Conservation (phyloP, 2,113 vertebrate species). For the Amblyornis subalaris region DNA sequence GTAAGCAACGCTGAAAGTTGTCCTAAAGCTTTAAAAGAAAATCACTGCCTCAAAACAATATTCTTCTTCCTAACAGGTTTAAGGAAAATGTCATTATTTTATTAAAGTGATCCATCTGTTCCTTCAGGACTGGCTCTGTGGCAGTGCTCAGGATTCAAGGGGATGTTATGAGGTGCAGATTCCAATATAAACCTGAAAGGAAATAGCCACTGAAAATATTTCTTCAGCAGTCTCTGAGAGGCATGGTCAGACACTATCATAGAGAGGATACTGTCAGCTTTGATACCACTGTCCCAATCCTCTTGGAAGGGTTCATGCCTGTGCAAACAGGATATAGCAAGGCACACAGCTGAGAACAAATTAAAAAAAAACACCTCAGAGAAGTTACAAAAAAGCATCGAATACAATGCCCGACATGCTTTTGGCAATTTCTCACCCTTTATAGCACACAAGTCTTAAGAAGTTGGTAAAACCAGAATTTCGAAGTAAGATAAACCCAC, state of each 20-base stretch:
- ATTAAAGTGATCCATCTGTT: conserved; percentile 38
- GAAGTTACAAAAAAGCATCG: background rate
- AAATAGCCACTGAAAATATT: background rate
- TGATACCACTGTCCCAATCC: background rate
- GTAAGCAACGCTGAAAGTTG: background rate
- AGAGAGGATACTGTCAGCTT: background rate
- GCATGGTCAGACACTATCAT: background rate
- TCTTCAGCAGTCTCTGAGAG: background rate
- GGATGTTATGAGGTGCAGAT: background rate
- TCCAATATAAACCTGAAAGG: background rate
- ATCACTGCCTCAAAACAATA: background rate
- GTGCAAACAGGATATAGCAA: background rate
- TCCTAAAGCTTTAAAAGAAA: background rate
- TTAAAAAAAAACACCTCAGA: background rate
- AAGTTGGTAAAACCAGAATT: background rate
- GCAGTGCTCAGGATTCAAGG: background rate
- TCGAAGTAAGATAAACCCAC: background rate
- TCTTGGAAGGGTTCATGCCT: background rate
- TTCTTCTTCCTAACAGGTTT: conserved; percentile 34
- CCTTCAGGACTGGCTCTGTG: background rate
- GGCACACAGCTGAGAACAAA: background rate
- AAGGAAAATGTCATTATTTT: conserved; percentile 42
- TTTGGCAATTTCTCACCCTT: background rate
- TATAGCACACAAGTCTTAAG: background rate
- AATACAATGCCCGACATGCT: background rate